These are phyloP conservation scores for Kryphioiulus occultus DNA, from an alignment of 2,888 invertebrate genomes.

Conservation along the genomic window DNA sequence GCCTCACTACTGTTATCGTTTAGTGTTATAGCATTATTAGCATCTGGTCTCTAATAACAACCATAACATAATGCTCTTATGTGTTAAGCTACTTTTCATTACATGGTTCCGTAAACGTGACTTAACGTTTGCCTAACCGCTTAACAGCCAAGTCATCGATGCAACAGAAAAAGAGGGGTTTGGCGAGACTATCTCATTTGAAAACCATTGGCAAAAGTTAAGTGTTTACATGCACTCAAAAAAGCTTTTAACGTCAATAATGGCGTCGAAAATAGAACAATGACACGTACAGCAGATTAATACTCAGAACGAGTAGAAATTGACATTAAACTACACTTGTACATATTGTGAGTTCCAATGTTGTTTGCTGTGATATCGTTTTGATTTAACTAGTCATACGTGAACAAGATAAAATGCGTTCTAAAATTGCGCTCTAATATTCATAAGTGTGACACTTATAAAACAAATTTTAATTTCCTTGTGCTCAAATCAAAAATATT, in stretches of 20 bases:
- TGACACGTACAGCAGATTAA: conserved; percentile 6
- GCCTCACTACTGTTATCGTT: too few species aligned
- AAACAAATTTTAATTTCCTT: too few species aligned
- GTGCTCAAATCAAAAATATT: too few species aligned
- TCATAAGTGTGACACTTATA: not conserved
- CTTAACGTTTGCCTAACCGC: not conserved
- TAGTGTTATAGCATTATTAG: too few species aligned
- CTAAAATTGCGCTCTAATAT: not conserved
- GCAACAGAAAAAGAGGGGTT: not conserved
- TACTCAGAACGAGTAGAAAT: not conserved
- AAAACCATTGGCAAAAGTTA: not conserved
- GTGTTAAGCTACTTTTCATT: too few species aligned
- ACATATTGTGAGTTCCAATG: not conserved
- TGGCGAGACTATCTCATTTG: not conserved
- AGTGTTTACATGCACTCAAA: not conserved
- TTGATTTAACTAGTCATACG: not conserved
- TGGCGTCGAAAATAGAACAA: not conserved
- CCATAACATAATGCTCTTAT: too few species aligned
- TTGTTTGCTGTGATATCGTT: not conserved
- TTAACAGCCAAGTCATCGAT: not conserved
- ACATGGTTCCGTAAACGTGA: not conserved
- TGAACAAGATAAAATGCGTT: not conserved
- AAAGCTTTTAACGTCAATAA: conserved; percentile 15
- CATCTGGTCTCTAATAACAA: too few species aligned
- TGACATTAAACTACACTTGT: not conserved